Evolutionary conservation across 2,797 vertebrate species (phyloP).

Genomic region (Mallotus villosus): DNA sequence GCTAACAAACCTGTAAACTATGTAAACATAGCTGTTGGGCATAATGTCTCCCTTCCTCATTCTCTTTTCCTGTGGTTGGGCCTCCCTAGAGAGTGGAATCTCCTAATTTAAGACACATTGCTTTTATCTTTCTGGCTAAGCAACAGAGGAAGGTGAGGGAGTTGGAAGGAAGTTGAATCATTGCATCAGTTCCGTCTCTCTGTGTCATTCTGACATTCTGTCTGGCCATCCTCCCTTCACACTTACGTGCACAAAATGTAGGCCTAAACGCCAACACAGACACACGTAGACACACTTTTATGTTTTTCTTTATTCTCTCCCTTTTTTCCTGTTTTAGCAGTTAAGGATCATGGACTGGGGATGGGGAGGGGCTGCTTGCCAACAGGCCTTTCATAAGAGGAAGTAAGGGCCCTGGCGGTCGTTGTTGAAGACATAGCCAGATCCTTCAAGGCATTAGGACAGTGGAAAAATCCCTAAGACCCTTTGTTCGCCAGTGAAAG

Average conservation of each 20-base stretch:
- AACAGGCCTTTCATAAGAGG: constrained; percentile 38
- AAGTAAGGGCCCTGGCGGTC: constrained; percentile 48
- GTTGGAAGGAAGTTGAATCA: constrained; percentile 74
- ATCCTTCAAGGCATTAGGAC: constrained; percentile 23
- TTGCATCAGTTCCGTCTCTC: constrained; percentile 56
- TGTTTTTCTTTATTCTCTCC: constrained; percentile 20
- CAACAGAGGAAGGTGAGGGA: constrained; percentile 66
- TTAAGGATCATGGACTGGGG: constrained; percentile 5
- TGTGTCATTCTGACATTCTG: constrained; percentile 46
- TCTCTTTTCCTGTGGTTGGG: constrained; percentile 32
- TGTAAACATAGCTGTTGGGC: constrained; percentile 58
- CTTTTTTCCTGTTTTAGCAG: constrained; percentile 9
- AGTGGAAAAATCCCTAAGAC: constrained; percentile 2
- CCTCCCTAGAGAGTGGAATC: constrained; percentile 73
- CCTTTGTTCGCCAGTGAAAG: constrained; percentile 4
- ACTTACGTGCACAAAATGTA: constrained; percentile 11
- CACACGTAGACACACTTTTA: constrained; percentile 26
- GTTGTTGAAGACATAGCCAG: constrained; percentile 34
- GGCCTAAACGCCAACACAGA: not conserved
- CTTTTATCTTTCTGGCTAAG: constrained; percentile 58
- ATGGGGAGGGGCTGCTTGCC: constrained; percentile 17
- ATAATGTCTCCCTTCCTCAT: constrained; percentile 25
- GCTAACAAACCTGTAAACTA: constrained; percentile 56
- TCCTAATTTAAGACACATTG: constrained; percentile 80
- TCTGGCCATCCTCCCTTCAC: constrained; percentile 22